A percentile compares a stretch with the other conserved stretches of the same genome.
These are phyloP conservation scores for Nannospalax galili DNA, from an alignment of 2,113 vertebrate genomes.

Conservation along the genomic window DNA sequence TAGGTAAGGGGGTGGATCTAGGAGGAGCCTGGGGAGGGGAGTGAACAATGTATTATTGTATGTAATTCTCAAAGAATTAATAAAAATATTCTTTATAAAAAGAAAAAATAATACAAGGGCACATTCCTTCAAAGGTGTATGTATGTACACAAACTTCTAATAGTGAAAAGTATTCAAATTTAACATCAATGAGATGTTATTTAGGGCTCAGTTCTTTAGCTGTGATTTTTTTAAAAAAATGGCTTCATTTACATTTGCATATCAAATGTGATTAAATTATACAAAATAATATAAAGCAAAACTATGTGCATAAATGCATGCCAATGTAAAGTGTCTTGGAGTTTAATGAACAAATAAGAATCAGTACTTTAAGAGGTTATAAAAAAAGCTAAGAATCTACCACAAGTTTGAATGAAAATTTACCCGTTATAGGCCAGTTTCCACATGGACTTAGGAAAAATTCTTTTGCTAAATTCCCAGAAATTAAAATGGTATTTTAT, in stretches of 20 bases:
- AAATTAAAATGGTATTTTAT: neutral
- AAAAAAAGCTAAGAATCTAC: neutral
- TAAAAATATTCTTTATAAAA: neutral
- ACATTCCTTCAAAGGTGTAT: neutral
- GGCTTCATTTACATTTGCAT: slow-evolving; percentile 34
- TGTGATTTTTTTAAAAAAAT: slow-evolving; percentile 39
- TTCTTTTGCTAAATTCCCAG: neutral
- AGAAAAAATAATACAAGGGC: neutral
- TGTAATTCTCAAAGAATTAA: neutral
- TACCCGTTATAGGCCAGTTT: neutral
- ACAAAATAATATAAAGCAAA: slow-evolving; percentile 26
- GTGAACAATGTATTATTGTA: neutral
- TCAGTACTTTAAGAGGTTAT: neutral
- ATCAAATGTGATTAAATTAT: slow-evolving; percentile 53
- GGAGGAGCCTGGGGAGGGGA: neutral
- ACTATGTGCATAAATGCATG: slow-evolving; percentile 3
- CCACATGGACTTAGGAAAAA: neutral
- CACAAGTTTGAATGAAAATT: neutral
- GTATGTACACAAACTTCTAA: neutral
- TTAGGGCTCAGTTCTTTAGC: neutral
- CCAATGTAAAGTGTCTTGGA: neutral
- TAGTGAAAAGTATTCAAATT: slow-evolving; percentile 38
- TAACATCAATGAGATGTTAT: neutral
- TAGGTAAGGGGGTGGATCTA: too few species aligned
- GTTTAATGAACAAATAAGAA: slow-evolving; percentile 21